Percentiles rank a stretch among this genome's conserved stretches.
phyloP scores from a whole-genome alignment of 2,888 invertebrate genomes.

The Panzeria rudis region DNA sequence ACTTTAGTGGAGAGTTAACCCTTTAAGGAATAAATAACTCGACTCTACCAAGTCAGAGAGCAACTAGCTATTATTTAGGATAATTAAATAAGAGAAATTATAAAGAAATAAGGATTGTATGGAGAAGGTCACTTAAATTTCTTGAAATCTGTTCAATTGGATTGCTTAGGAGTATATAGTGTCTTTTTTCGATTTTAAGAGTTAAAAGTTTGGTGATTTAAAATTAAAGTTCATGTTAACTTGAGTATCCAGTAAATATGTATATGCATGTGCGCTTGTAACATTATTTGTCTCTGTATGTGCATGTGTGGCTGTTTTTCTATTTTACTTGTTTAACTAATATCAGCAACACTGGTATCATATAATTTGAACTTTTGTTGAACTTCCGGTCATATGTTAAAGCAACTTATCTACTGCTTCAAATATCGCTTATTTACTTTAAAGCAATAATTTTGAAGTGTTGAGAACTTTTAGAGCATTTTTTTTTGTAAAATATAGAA shows the following conservation, averaged over 20 bases:
- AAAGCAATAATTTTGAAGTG: background rate
- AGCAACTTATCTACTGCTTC: slow-evolving; percentile 35
- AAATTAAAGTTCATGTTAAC: slow-evolving; percentile 8
- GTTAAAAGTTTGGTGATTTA: slow-evolving; percentile 1
- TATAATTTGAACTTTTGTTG: slow-evolving; percentile 61
- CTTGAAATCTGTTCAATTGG: background rate
- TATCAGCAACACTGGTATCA: slow-evolving; percentile 35
- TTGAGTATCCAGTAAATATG: background rate
- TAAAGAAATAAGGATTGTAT: background rate
- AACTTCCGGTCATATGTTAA: slow-evolving; percentile 67
- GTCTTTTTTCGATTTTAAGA: background rate
- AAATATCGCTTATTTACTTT: background rate
- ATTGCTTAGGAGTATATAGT: background rate
- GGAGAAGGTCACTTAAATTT: background rate
- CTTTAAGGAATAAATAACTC: background rate
- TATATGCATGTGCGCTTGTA: background rate
- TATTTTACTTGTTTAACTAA: slow-evolving; percentile 36
- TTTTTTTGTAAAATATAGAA: background rate
- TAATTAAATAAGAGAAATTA: background rate
- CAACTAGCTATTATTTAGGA: background rate
- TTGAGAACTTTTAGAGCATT: background rate
- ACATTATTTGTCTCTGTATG: background rate
- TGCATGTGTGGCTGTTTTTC: background rate
- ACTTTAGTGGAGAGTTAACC: background rate
- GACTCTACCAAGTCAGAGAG: background rate